These are phyloP conservation scores for Pterostichus niger DNA, from an alignment of 2,888 invertebrate species.

Conservation along the genomic window DNA sequence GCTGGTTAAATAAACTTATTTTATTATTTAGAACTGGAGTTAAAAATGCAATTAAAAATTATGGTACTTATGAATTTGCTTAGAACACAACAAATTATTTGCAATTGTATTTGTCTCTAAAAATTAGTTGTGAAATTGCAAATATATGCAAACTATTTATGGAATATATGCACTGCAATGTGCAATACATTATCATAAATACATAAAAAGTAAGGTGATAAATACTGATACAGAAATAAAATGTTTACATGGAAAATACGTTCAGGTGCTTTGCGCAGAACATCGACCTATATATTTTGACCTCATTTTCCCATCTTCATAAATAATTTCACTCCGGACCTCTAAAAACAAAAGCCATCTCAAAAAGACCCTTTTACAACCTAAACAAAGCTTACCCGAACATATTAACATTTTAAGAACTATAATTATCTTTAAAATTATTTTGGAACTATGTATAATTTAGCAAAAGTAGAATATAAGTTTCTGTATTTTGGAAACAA, in stretches of 20 bases:
- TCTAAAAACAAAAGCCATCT: conserved; percentile 28
- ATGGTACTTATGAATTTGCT: no score
- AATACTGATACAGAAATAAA: conserved; percentile 3
- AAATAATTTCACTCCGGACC: conserved; percentile 30
- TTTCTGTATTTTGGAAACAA: no score
- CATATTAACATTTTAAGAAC: background rate
- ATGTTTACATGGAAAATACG: conserved; percentile 19
- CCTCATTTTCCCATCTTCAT: conserved; percentile 24
- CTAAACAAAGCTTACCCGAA: background rate
- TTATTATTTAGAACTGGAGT: no score
- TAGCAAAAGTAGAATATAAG: no score
- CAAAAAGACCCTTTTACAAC: conserved; percentile 6
- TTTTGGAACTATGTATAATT: background rate
- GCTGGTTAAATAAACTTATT: no score
- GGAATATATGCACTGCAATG: no score
- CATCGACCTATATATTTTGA: conserved; percentile 53
- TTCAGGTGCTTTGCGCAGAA: conserved; percentile 29
- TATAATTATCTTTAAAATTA: background rate
- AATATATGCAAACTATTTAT: no score
- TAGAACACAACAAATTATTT: no score
- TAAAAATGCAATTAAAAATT: no score
- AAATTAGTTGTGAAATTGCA: no score
- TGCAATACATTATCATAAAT: background rate
- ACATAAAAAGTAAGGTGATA: background rate
- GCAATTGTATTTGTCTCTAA: no score